Conservation (phyloP, 2,797 vertebrate species). For the Pogonophryne albipinna region DNA sequence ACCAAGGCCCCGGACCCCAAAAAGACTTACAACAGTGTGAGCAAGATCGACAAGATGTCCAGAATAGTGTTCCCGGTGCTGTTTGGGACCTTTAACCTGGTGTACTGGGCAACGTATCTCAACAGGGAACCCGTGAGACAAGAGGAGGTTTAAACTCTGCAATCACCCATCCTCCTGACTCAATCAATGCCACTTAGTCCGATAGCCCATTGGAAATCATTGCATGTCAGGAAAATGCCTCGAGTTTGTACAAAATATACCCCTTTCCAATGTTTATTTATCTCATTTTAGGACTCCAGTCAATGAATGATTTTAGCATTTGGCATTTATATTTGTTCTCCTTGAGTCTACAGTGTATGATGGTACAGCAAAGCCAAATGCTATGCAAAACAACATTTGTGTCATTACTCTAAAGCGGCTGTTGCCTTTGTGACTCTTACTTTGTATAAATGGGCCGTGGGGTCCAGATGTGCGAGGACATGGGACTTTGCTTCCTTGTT, state of each 20-base stretch:
- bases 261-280: slow-evolving; percentile 78
- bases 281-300: slow-evolving; percentile 44
- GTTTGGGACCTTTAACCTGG: slow-evolving; percentile 97
- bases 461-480: slow-evolving; percentile 58
- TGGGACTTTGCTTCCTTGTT: slow-evolving; percentile 70
- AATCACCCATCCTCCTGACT: slow-evolving; percentile 53
- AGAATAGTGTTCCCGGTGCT: slow-evolving; percentile 96
- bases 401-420: slow-evolving; percentile 70
- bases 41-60: slow-evolving; percentile 99
- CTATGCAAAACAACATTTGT: slow-evolving; percentile 83
- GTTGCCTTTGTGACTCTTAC: slow-evolving; percentile 69
- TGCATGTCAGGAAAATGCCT: slow-evolving; percentile 92
- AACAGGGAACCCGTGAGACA: slow-evolving; percentile 96
- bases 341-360: slow-evolving; percentile 49
- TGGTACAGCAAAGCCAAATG: slow-evolving; percentile 83
- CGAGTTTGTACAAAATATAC: slow-evolving; percentile 85
- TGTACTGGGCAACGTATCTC: slow-evolving; percentile 99
- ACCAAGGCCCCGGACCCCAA: slow-evolving; percentile 92
- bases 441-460: slow-evolving; percentile 75
- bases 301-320: slow-evolving; percentile 68
- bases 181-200: slow-evolving; percentile 80
- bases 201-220: slow-evolving; percentile 67
- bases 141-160: slow-evolving; percentile 85
- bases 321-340: slow-evolving; percentile 78
- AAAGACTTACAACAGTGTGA: slow-evolving; percentile 99